Conservation (phyloP, 2,797 vertebrate genomes). For the Menidia menidia region DNA sequence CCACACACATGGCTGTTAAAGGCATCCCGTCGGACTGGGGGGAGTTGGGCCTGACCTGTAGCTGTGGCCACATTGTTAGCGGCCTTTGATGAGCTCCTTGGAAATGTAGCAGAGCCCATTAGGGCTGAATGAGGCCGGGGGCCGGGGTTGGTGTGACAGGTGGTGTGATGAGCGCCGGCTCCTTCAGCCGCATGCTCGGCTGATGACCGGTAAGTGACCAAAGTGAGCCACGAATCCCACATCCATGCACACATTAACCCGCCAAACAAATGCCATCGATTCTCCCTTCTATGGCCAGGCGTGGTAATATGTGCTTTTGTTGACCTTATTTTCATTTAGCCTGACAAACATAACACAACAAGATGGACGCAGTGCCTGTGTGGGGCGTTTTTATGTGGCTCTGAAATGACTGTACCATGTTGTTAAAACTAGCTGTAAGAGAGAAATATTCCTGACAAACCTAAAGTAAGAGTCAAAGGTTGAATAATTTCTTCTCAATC, state of each 20-base stretch:
- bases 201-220: constrained; percentile 63
- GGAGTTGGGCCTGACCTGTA: constrained; percentile 34
- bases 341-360: background rate
- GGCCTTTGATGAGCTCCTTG: constrained; percentile 34
- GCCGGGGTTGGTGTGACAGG: constrained; percentile 38
- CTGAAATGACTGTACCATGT: background rate
- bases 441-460: too few relatives aligned
- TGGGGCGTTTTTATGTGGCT: background rate
- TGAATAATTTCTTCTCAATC: too few relatives aligned
- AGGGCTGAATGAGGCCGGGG: constrained; percentile 28
- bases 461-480: too few relatives aligned
- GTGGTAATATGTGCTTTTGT: constrained; percentile 19
- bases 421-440: too few relatives aligned
- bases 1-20: background rate
- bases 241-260: constrained; percentile 49
- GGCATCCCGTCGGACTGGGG: constrained; percentile 3
- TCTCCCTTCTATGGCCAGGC: constrained; percentile 27
- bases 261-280: constrained; percentile 61
- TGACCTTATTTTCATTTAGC: constrained; percentile 7
- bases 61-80: constrained; percentile 43
- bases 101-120: constrained; percentile 46
- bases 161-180: constrained; percentile 54
- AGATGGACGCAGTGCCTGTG: background rate
- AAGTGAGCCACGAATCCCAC: constrained; percentile 59
- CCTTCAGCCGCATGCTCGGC: constrained; percentile 51